Base-by-base conservation (phyloP, 1,140 invertebrate species). In the Penaeus chinensis region DNA sequence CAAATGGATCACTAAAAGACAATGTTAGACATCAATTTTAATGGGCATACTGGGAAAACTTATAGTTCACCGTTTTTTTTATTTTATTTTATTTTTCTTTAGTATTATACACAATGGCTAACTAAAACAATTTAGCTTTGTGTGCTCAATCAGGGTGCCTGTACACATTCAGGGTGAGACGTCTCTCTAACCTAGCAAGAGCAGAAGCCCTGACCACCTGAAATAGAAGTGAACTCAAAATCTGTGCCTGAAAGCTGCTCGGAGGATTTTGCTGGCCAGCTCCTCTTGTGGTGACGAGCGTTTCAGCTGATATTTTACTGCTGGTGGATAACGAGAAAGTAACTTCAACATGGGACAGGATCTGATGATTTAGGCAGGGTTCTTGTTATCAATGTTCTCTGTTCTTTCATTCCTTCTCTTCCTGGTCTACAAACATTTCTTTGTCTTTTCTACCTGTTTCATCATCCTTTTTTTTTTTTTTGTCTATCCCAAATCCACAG, bases 221-320 rank as follows among this genome's bases (percentile, higher is more conserved):
- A 82, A 82, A 87, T 82, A 69, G 60, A 69, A 87, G 82, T 80
- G 80, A 87, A 87, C 86, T 82, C n/a, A 87, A 83, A 76, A 82
- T 87, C 86, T 77, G 80, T 87, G 86, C 79, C 86, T 87, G 86
- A 87, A 87, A 83, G 82, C 86, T 54, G 86, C 86, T 87, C 63
- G 86, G 86, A 87, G 86, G 86, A 87, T 78, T 54, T 47, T 32
- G 86, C 54, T 87, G 86, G 65, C 86, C 24, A 42, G 47, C n/a
- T 87, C 86, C 86, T 87, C 86, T 87, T 87, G 81, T 83, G 71
- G 62, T 22, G 74, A 87, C 80, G 65, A 87, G 80, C 80, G 80
- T 82, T 87, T 87, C 80, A 82, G 80, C 61, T 77, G 54, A 27
- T 24, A 77, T 37, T 77, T 37, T 77, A 37, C 20, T 37, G 80